Base-by-base conservation (phyloP, 1,140 invertebrate genomes). In the Bombus balteatus region DNA sequence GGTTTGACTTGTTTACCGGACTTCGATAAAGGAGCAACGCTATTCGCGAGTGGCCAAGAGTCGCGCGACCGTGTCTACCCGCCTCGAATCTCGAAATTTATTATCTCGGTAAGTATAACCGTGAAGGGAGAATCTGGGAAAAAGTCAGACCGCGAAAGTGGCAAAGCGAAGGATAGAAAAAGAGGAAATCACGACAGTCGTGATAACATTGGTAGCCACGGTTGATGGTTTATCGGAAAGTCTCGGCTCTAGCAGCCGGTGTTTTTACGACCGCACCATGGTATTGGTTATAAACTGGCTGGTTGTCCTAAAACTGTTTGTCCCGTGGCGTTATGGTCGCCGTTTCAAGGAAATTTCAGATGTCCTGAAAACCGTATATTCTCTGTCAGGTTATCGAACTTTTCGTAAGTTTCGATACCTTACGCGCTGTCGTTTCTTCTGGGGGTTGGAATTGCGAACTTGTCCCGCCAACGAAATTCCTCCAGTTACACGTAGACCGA, bases 1-100 rank as follows among this genome's bases (percentile, higher is more conserved):
- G 91, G 90, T 94, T 91, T 90, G 93, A 94, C 92, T 93, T 94
- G 93, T 94, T 94, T 94, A 94, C 93, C 73, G 90, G 86, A 77
- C 83, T 84, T 92, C 92, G 88, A 93, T 92, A 92, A 92, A 93
- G 89, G 89, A 92, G 89, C 90, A 92, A 92, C 88, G 91, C 85
- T 80, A 93, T 91, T 81, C 81, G 65, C 78, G 37, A 68, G 32
- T 68, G 18, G 18, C 12, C 10, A 12, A 62, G 28, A n/a, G 18
- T 53, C 18, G 47, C 47, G 47, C 47, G 47, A 53, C 18, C 6
- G 47, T 22, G 47, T 53, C 47, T 53, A 53, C 47, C 12, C 12
- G 25, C 28, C 85, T 87, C 80, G 85, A 90, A 89, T 91, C 90
- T 89, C 81, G 84, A 92, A 94, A 93, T 94, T 93, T 94, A 94